Evolutionary conservation across 2,113 vertebrate species (phyloP), one percentile per base, ranked within the genome.

Genomic region (Tamias sibiricus): DNA sequence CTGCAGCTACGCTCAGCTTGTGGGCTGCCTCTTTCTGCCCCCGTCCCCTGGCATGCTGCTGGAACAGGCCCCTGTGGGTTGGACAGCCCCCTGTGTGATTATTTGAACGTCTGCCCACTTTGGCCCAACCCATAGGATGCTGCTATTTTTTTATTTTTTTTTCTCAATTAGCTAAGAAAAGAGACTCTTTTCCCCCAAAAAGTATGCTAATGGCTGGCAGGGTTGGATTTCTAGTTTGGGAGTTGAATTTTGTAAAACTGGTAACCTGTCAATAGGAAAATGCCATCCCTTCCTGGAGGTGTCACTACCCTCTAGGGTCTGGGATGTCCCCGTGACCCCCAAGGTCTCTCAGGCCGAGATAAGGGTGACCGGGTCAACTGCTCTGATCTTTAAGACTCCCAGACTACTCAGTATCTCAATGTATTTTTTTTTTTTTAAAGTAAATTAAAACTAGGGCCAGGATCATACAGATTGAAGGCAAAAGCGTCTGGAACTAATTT

Each of bases 191-290:
- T 87, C 47, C 54, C 54, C 26, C 22, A 40, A 90, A 80, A 90
- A n/a, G 6, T 71, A 74, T 17, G n/a, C 8, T 28, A 35, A 54
- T 9, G 2, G 82, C 35, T 80, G 42, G n/a, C 30, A 76, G 66
- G 64, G 75, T 28, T 94, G 76, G 77, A 62, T 75, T 91, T 96
- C 64, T 47, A 59, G 80, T 32, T 90, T 66, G 52, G 30, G 79
- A 77, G 64, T 32, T 79, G 66, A 66, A 52, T 95, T 76, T 68
- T 90, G 37, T 40, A 24, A 83, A 87, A 54, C 47, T 68, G 35
- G 32, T 42, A 42, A 4, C 20, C 4, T 44, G 20, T 74, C 69
- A 68, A 66, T 7, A 59, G 54, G 42, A 77, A 83, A 68, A 26
- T 5, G 12, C 13, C 30, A 17, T 22, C 17, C 17, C 59, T n/a